A percentile compares a stretch with the other conserved stretches of the same genome.
Conservation (phyloP, 1,140 invertebrate genomes). For the Tribolium castaneum region DNA sequence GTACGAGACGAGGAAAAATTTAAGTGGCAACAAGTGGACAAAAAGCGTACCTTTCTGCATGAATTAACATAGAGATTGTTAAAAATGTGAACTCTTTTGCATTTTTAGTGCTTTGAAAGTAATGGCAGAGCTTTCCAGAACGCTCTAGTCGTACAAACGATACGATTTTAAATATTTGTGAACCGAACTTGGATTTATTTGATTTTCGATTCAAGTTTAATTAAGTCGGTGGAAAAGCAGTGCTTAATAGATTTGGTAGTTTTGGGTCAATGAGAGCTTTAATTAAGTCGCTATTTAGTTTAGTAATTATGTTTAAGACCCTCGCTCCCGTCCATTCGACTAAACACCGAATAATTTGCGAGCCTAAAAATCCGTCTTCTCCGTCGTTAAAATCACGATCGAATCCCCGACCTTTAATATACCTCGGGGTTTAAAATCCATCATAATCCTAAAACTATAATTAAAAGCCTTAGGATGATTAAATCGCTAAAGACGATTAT, state of each 20-base stretch:
- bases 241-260: conserved; percentile 29
- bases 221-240: neutral
- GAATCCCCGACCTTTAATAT: neutral
- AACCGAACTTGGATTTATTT: neutral
- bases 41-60: neutral
- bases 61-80: neutral
- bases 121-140: neutral
- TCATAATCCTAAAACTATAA: conserved; percentile 49
- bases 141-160: neutral
- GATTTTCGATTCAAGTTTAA: neutral
- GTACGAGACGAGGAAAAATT: neutral
- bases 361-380: neutral
- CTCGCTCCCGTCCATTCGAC: neutral
- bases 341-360: neutral
- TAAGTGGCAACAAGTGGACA: neutral
- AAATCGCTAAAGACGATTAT: conserved; percentile 48
- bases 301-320: conserved; percentile 20
- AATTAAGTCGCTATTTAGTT: conserved; percentile 31
- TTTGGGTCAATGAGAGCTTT: conserved; percentile 18
- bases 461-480: conserved; percentile 50
- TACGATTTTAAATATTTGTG: neutral
- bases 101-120: neutral
- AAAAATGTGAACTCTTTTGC: neutral
- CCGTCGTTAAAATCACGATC: too few species aligned
- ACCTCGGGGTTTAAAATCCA: conserved; percentile 3